A percentile compares a stretch with the other conserved stretches of the same genome.
phyloP scores from a whole-genome alignment of 2,888 invertebrate genomes.

The Synanthedon andrenaeformis region DNA sequence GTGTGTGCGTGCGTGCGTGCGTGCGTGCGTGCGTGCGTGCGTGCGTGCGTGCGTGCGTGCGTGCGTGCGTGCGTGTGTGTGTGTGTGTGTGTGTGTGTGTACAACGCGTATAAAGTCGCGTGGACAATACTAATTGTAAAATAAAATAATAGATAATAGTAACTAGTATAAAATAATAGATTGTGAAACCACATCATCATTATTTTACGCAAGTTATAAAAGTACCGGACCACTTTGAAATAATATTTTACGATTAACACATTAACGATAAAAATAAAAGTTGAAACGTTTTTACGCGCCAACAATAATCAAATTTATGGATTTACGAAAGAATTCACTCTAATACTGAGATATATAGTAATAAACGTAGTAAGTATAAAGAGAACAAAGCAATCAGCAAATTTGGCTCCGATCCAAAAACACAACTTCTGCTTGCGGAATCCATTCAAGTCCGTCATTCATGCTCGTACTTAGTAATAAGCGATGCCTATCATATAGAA shows the following conservation, averaged over 20 bases:
- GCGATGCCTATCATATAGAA: too few species aligned
- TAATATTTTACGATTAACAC: not conserved
- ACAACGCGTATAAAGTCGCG: too few species aligned
- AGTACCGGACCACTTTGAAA: not conserved
- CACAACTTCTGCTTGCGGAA: not conserved
- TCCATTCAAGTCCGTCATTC: not conserved
- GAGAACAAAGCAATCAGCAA: not conserved
- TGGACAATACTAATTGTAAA: too few species aligned
- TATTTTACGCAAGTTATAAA: too few species aligned
- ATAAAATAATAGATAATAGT: too few species aligned
- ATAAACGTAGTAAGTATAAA: not conserved
- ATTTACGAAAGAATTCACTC: not conserved
- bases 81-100: too few species aligned
- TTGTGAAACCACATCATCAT: too few species aligned
- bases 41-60: too few species aligned
- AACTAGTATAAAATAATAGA: too few species aligned
- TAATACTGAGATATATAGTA: not conserved
- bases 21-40: too few species aligned
- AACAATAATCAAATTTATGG: not conserved
- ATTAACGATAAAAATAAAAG: not conserved
- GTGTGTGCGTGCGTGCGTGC: too few species aligned
- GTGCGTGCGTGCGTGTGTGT: too few species aligned
- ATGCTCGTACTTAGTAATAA: not conserved
- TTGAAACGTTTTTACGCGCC: not conserved
- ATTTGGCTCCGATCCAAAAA: not conserved